Base-by-base conservation (phyloP, 1,140 invertebrate genomes). In the Drosophila miranda region DNA sequence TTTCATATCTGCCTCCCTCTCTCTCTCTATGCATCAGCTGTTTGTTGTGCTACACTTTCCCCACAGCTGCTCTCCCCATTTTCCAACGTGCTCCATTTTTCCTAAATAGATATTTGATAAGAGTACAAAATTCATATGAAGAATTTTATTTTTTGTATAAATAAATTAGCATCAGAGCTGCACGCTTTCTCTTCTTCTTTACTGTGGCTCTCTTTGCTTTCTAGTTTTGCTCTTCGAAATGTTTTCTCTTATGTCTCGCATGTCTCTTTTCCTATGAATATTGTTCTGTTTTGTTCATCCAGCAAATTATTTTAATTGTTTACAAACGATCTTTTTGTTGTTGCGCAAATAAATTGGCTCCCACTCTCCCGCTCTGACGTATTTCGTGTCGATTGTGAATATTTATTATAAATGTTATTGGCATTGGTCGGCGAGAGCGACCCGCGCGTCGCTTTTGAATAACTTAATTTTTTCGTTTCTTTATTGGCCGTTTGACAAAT, bases 401-500 rank as follows among this genome's bases (percentile, higher is more conserved):
- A 71, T 82, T 86, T 87, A 78, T 87, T 68, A 82, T 81, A 78
- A 68, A 72, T 82, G 87, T 78, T 81, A 87, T 86, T 87, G 82
- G 50, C 81, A 64, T 56, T 54, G 70, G 3, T 26, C 23, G 23
- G 4, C 23, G 23, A 26, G 23, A 26, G 23, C 23, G 23, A 5
- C 5, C 34, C 16, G 53, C 34, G 14, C 68, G 19, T 45, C 23
- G 50, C 60, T 73, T 60, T 70, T 71, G 73, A 86, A 87, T 82
- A 78, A 81, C 58, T 77, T 66, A 69, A 69, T 69, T 67, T 69
- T 67, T 68, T n/a, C 43, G 53, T 19, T 68, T 28, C 66, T 78
- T 84, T 89, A 89, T 89, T 89, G 86, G 75, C 69, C 66, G 42
- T 82, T 75, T 89, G 87, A 89, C 86, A 89, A 87, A 89, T 89